phyloP scores from a whole-genome alignment of 2,888 invertebrate genomes.

The Exephanes ischioxanthus region DNA sequence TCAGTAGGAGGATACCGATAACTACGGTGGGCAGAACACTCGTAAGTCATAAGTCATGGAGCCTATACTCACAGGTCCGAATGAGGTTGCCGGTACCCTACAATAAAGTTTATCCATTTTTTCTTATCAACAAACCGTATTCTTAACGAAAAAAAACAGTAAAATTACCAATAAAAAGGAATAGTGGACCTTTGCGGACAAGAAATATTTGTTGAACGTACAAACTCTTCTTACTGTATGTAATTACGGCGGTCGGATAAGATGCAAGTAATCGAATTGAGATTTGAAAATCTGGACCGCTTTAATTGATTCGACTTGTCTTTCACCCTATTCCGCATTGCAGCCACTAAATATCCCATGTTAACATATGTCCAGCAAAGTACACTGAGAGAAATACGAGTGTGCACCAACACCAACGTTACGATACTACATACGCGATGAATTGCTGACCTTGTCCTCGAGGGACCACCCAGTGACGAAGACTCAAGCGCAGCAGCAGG shows the following conservation, averaged over 20 bases:
- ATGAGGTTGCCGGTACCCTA: background rate
- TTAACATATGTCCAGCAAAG: background rate
- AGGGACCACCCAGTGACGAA: slow-evolving; percentile 66
- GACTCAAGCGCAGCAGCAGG: slow-evolving; percentile 41
- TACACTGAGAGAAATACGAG: background rate
- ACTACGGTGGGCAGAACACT: slow-evolving; percentile 13
- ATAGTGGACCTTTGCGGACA: background rate
- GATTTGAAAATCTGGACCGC: background rate
- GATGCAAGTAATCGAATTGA: background rate
- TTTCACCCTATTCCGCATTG: background rate
- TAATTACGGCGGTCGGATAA: background rate
- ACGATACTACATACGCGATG: slow-evolving; percentile 37
- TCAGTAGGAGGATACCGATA: slow-evolving; percentile 23
- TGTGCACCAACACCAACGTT: background rate
- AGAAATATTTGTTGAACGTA: background rate
- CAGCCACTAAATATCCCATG: background rate
- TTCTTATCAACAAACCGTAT: background rate
- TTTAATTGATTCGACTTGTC: background rate
- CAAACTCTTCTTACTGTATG: background rate
- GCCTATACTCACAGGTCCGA: background rate
- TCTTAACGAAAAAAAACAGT: background rate
- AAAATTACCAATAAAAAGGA: background rate
- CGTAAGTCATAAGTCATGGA: slow-evolving; percentile 6
- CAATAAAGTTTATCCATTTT: background rate
- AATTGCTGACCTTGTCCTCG: slow-evolving; percentile 67